Percentiles rank a stretch among this genome's conserved stretches.
Conservation (phyloP, 2,888 invertebrate species). For the Ceraclea dissimilis region DNA sequence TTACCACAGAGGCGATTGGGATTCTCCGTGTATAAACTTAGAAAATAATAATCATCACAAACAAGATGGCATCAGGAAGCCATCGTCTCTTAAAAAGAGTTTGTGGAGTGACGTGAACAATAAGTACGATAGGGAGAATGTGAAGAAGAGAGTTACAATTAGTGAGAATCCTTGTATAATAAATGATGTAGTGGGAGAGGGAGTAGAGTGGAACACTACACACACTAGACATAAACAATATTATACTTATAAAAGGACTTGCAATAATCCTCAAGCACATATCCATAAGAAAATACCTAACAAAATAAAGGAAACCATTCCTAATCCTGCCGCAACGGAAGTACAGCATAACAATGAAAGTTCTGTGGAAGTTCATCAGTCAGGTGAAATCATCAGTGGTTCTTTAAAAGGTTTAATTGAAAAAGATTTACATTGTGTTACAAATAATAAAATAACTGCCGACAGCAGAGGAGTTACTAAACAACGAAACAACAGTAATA, state of each 20-base stretch:
- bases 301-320: not conserved
- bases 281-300: not conserved
- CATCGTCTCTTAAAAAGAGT: not conserved
- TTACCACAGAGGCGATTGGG: slow-evolving; percentile 50
- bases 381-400: slow-evolving; percentile 30
- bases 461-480: slow-evolving; percentile 42
- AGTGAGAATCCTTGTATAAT: slow-evolving; percentile 1
- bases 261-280: not conserved
- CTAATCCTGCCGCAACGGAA: not conserved
- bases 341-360: not conserved
- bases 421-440: slow-evolving; percentile 34
- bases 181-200: not conserved
- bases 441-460: slow-evolving; percentile 29
- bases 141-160: not conserved
- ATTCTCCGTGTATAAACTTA: slow-evolving; percentile 33
- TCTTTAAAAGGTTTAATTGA: slow-evolving; percentile 44
- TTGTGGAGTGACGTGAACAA: slow-evolving; percentile 38
- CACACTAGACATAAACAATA: not conserved
- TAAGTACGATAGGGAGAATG: not conserved
- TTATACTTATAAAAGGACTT: not conserved
- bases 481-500: slow-evolving; percentile 31
- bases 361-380: not conserved
- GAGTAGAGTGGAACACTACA: not conserved
- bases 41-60: slow-evolving; percentile 8
- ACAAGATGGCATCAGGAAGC: slow-evolving; percentile 33